A percentile compares a stretch with the other conserved stretches of the same genome.
These are phyloP conservation scores for Epicampocera succincta DNA, from an alignment of 2,888 invertebrate genomes.

Conservation along the genomic window DNA sequence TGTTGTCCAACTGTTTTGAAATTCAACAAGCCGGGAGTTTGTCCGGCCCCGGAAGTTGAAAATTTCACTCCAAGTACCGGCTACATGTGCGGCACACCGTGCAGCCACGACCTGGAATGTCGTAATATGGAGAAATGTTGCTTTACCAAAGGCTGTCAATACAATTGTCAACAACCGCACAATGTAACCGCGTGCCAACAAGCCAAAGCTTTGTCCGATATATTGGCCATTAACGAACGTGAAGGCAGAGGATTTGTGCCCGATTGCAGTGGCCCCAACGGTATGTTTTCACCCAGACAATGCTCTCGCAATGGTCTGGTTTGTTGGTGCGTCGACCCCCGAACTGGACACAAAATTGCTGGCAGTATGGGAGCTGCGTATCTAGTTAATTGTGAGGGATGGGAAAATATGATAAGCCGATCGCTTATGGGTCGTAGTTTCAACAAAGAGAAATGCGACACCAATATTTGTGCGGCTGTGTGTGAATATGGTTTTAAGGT, in stretches of 20 bases:
- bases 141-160: constrained; percentile 87
- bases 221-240: constrained; percentile 89
- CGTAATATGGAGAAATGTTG: constrained; percentile 92
- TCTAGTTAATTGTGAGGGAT: constrained; percentile 85
- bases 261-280: constrained; percentile 87
- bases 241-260: constrained; percentile 92
- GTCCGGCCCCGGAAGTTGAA: constrained; percentile 84
- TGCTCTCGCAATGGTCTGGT: constrained; percentile 93
- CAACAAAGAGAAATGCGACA: constrained; percentile 84
- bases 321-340: constrained; percentile 92
- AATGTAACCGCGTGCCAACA: constrained; percentile 90
- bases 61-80: constrained; percentile 79
- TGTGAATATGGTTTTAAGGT: constrained; percentile 93
- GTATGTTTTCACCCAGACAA: constrained; percentile 88
- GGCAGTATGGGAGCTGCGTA: constrained; percentile 91
- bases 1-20: constrained; percentile 91
- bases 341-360: constrained; percentile 88
- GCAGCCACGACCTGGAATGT: constrained; percentile 91
- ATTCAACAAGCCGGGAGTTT: constrained; percentile 89
- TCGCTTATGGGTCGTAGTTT: constrained; percentile 83
- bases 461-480: constrained; percentile 89
- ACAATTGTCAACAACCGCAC: constrained; percentile 87
- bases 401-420: constrained; percentile 80
- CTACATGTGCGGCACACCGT: constrained; percentile 85
- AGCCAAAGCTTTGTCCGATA: constrained; percentile 89